Base-by-base conservation (phyloP, 2,113 vertebrate species). In the Trematomus loennbergii region DNA sequence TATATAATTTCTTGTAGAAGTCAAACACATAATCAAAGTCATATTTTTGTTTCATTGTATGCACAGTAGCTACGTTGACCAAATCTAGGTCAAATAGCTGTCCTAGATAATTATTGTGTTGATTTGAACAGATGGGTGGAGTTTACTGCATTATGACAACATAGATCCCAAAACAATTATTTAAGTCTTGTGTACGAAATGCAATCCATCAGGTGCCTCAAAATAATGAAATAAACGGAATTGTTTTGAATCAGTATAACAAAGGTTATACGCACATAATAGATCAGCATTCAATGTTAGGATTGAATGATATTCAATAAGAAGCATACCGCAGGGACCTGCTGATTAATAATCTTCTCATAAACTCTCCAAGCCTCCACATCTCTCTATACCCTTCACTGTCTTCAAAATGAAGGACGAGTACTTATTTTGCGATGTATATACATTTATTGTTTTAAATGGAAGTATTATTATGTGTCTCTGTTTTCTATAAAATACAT, bases 291-390 rank as follows among this genome's bases (percentile, higher is more conserved):
- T 86, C 64, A 65, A 50, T 36, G 9, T 64, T 9, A 17, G 78
- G 72, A 84, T 40, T 79, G 63, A 79, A 70, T 79, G 48, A 84
- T 77, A 75, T 74, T 87, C 65, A 87, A 83, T 80, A 65, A 59
- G 73, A 63, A 65, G 62, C 78, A 71, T 74, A 66, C 70, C 20
- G 11, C 70, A 29, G 80, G 65, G 82, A 79, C 12, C 3, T n/a
- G 8, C 79, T 92, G 71, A 89, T 87, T 90, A 77, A 85, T 71
- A 87, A 79, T 84, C 85, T 77, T 18, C 76, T 80, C 84, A 70
- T 75, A 82, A 59, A 53, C 46, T 58, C 58, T 77, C 52, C 12
- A 3, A 33, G 58, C 17, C 55, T 81, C 68, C 43, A 71, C 59
- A 60, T 72, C 65, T 45, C 53, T 48, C 22, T 60, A n/a, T 65